Percentiles rank a stretch among this genome's conserved stretches.
These are phyloP conservation scores for Neopelma chrysocephalum DNA, from an alignment of 2,797 vertebrate species.

Conservation along the genomic window DNA sequence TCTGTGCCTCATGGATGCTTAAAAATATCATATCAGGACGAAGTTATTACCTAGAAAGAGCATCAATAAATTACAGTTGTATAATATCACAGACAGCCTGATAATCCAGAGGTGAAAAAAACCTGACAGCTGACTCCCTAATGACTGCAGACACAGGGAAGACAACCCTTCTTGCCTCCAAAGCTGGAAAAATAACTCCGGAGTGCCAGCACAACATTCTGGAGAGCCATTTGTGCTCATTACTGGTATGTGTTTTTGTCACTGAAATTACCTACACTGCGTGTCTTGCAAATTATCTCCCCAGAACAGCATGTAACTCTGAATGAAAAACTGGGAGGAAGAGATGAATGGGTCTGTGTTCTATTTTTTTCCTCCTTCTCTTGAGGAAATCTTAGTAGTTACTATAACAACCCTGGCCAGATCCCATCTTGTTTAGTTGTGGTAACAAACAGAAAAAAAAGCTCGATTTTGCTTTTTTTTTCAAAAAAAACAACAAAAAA, in stretches of 20 bases:
- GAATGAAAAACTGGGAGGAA: constrained; percentile 43
- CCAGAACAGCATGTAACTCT: constrained; percentile 5
- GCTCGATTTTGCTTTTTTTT: not conserved
- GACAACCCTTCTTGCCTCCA: not conserved
- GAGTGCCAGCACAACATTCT: not conserved
- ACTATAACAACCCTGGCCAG: constrained; percentile 80
- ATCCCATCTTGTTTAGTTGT: constrained; percentile 62
- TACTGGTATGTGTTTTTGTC: not conserved
- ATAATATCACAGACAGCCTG: accelerated
- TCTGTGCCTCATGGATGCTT: not conserved
- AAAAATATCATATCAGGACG: not conserved
- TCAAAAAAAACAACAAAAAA: no score
- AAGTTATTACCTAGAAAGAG: not conserved
- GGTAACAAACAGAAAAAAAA: constrained; percentile 63
- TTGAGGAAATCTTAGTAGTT: constrained; percentile 74
- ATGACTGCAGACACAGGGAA: not conserved
- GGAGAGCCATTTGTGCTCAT: constrained; percentile 19
- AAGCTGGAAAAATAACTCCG: not conserved
- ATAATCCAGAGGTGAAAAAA: not conserved
- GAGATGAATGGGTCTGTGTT: constrained; percentile 63
- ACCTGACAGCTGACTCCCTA: not conserved
- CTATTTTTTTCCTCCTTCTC: constrained; percentile 62
- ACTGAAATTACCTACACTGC: not conserved
- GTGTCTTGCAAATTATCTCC: not conserved
- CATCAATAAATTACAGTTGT: accelerated